phyloP scores from a whole-genome alignment of 2,113 vertebrate species.

The Microcebus tavaratra region DNA sequence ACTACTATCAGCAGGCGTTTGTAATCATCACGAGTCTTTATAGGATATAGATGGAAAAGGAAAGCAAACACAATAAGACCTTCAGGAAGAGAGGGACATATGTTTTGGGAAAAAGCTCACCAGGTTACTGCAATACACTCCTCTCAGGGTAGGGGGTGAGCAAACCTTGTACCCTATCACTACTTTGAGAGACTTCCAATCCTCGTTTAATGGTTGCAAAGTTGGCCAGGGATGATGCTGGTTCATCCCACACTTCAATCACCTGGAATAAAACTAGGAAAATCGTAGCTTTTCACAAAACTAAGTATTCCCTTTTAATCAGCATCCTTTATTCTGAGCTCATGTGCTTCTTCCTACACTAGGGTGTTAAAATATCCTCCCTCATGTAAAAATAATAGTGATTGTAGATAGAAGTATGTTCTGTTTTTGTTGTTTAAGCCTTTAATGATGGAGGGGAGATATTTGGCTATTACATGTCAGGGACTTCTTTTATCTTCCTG shows the following conservation, averaged over 20 bases:
- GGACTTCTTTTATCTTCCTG: background rate
- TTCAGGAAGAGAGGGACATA: background rate
- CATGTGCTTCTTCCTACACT: background rate
- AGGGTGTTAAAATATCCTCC: background rate
- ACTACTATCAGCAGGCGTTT: background rate
- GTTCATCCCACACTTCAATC: background rate
- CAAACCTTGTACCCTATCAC: rapidly evolving
- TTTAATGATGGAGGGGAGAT: background rate
- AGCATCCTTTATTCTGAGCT: background rate
- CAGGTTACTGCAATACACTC: background rate
- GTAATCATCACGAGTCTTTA: background rate
- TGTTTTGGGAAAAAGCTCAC: background rate
- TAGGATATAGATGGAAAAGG: background rate
- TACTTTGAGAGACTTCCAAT: background rate
- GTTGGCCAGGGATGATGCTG: background rate
- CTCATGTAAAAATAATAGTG: background rate
- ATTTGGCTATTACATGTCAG: background rate
- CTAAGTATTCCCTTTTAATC: background rate
- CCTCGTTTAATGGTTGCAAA: background rate
- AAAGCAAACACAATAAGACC: background rate
- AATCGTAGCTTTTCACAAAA: background rate
- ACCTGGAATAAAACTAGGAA: background rate
- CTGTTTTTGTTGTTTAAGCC: background rate
- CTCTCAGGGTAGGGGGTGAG: rapidly evolving
- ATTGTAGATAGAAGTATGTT: background rate